Conservation (phyloP, 2,113 vertebrate genomes). For the Erythrolamprus reginae region DNA sequence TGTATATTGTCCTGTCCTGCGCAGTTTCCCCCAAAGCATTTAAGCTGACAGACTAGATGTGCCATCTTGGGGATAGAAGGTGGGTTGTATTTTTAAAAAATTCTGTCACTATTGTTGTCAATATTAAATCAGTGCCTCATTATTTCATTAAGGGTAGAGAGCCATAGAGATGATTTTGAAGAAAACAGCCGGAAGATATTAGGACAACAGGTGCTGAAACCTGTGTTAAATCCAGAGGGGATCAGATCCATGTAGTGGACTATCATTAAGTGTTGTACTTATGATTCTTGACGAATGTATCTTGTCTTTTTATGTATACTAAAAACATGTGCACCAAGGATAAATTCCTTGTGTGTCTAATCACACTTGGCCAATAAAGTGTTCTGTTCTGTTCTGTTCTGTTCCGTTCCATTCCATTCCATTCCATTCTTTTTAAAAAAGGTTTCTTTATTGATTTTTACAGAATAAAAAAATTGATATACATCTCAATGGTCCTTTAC, state of each 20-base stretch:
- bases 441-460: too few relatives aligned
- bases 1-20: neutral
- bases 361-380: too few relatives aligned
- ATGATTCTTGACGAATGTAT: too few relatives aligned
- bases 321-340: too few relatives aligned
- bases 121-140: neutral
- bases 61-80: neutral
- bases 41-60: neutral
- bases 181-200: neutral
- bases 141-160: neutral
- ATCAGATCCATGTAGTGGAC: neutral
- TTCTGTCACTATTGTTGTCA: neutral
- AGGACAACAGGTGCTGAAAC: neutral
- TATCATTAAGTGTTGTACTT: too few relatives aligned
- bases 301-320: too few relatives aligned
- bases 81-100: neutral
- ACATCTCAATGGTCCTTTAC: too few relatives aligned
- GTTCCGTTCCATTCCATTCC: too few relatives aligned
- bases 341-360: too few relatives aligned
- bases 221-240: neutral
- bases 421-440: too few relatives aligned
- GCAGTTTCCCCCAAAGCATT: neutral
- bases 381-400: too few relatives aligned
- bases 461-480: too few relatives aligned
- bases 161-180: neutral